These are phyloP conservation scores for Microctenopoma steveboyesi DNA, from an alignment of 2,797 vertebrate genomes.

Conservation along the genomic window DNA sequence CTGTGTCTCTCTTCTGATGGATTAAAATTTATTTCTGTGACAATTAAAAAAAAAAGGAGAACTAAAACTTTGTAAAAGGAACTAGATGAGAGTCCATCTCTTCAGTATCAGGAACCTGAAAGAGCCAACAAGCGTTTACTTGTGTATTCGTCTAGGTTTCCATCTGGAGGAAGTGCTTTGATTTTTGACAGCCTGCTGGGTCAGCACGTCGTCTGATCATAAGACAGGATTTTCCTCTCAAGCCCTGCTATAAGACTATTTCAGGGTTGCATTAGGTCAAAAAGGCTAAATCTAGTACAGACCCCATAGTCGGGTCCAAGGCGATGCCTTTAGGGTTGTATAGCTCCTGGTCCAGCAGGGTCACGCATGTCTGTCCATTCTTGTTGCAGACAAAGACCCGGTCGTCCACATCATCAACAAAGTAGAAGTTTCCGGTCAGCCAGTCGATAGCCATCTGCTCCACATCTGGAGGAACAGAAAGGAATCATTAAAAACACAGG, in stretches of 20 bases:
- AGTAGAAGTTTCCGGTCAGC: constrained; percentile 99
- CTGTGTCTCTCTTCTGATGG: neutral
- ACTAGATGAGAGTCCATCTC: constrained; percentile 21
- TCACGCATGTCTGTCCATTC: constrained; percentile 94
- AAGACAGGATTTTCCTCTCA: constrained; percentile 48
- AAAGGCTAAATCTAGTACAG: constrained; percentile 49
- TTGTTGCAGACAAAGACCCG: constrained; percentile 96
- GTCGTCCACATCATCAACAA: constrained; percentile 96
- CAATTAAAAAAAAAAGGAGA: constrained; percentile 39
- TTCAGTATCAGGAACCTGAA: constrained; percentile 51
- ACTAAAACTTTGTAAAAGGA: constrained; percentile 61
- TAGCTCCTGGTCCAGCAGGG: constrained; percentile 93
- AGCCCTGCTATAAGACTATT: constrained; percentile 35
- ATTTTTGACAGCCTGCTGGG: constrained; percentile 42
- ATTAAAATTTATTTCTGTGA: neutral
- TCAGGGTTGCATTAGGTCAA: constrained; percentile 34
- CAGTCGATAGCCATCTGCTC: constrained; percentile 99
- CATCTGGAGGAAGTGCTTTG: constrained; percentile 54
- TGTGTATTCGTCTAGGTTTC: constrained; percentile 37
- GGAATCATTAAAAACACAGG: constrained; percentile 16
- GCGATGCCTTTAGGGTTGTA: constrained; percentile 97
- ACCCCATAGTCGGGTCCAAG: constrained; percentile 96
- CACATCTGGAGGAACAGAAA: constrained; percentile 83
- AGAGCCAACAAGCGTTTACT: constrained; percentile 19
- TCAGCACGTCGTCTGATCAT: constrained; percentile 65